Conservation (phyloP, 2,797 vertebrate species). For the Pelodytes ibericus region DNA sequence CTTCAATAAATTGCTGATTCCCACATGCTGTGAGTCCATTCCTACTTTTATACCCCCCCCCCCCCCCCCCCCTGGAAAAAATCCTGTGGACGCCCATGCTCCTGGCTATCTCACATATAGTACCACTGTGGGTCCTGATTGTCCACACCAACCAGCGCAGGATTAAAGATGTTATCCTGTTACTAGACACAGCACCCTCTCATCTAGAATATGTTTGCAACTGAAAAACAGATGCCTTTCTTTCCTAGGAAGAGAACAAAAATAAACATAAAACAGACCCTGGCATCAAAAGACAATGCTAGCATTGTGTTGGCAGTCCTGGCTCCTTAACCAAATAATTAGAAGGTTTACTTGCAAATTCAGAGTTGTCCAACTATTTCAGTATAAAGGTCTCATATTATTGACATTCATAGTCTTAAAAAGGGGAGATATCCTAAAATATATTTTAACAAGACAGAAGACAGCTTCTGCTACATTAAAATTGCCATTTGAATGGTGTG, state of each 20-base stretch:
- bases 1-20: too few relatives aligned
- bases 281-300: neutral
- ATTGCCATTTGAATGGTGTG: too few relatives aligned
- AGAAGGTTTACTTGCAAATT: neutral
- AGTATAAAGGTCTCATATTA: too few relatives aligned
- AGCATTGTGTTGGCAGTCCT: neutral
- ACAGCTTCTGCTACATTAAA: too few relatives aligned
- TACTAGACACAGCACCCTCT: neutral
- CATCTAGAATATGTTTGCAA: neutral
- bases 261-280: neutral
- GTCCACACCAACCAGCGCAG: neutral
- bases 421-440: too few relatives aligned
- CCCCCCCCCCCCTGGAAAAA: too few relatives aligned
- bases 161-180: neutral
- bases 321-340: neutral
- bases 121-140: slow-evolving; percentile 12
- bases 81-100: too few relatives aligned
- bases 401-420: too few relatives aligned
- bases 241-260: neutral
- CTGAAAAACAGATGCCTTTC: neutral
- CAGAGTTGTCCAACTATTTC: neutral
- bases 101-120: neutral
- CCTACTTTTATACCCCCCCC: too few relatives aligned
- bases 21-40: too few relatives aligned
- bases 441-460: too few relatives aligned